Conservation (phyloP, 1,140 invertebrate genomes). For the Carposina sasakii region DNA sequence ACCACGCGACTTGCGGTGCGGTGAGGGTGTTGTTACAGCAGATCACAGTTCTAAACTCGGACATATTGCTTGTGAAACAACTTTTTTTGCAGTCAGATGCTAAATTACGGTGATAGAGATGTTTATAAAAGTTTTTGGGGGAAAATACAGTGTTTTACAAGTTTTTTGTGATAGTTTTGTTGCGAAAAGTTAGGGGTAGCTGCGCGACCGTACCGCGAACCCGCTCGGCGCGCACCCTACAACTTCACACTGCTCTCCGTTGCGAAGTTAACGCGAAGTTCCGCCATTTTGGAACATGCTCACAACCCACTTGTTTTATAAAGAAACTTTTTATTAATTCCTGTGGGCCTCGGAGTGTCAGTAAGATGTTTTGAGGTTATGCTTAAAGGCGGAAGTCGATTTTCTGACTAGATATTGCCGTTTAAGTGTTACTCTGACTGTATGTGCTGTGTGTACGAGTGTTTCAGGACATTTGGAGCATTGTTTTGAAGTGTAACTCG, state of each 20-base stretch:
- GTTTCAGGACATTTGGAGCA: conserved; percentile 56
- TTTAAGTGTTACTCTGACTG: conserved; percentile 36
- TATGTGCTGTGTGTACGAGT: conserved; percentile 31
- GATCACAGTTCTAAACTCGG: conserved; percentile 41
- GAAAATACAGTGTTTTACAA: conserved; percentile 42
- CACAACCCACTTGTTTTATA: conserved; percentile 75
- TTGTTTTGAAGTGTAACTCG: conserved; percentile 68
- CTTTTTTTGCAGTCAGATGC: conserved; percentile 28
- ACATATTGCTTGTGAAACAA: conserved; percentile 37
- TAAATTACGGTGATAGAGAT: conserved; percentile 35
- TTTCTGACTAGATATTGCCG: conserved; percentile 43
- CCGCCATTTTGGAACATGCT: conserved; percentile 75
- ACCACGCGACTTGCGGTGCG: conserved; percentile 60
- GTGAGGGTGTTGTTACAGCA: conserved; percentile 40
- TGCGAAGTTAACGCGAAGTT: conserved; percentile 74
- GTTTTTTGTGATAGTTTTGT: conserved; percentile 53
- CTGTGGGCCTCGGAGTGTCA: conserved; percentile 72
- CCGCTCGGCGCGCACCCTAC: conserved; percentile 59
- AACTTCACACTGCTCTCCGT: conserved; percentile 71
- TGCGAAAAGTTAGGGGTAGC: conserved; percentile 61
- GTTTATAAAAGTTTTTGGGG: conserved; percentile 39
- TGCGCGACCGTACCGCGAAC: conserved; percentile 52
- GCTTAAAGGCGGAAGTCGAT: conserved; percentile 53
- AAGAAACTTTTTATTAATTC: conserved; percentile 76
- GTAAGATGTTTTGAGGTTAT: conserved; percentile 73